Evolutionary conservation across 2,888 invertebrate species (phyloP).

Genomic region (Merodon equestris): DNA sequence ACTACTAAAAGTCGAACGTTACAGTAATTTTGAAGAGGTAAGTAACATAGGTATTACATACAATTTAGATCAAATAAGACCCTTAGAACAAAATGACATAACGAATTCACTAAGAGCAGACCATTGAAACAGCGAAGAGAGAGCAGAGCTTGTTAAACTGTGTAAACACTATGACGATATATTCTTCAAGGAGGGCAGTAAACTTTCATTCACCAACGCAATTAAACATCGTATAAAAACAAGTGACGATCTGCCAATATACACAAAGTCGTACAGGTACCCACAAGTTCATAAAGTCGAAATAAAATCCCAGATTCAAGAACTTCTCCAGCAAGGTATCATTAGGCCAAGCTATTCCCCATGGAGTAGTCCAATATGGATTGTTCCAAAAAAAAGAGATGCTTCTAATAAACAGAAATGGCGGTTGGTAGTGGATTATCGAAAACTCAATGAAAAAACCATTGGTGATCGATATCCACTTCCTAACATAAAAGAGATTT

Average conservation of each 20-base stretch:
- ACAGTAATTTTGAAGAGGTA: background rate
- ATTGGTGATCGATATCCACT: constrained; percentile 41
- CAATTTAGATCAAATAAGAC: background rate
- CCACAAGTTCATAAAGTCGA: constrained; percentile 69
- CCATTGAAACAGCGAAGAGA: constrained; percentile 10
- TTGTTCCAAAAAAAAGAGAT: constrained; percentile 44
- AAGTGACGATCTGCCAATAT: constrained; percentile 45
- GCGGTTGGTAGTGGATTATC: constrained; percentile 30
- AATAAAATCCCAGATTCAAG: constrained; percentile 68
- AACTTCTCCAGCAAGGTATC: constrained; percentile 45
- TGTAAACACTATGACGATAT: constrained; percentile 36
- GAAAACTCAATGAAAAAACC: constrained; percentile 43
- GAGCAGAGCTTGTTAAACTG: constrained; percentile 35
- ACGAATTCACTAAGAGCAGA: constrained; percentile 11
- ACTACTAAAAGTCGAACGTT: constrained; percentile 23
- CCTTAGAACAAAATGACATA: background rate
- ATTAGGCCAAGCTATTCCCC: constrained; percentile 45
- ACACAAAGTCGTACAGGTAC: constrained; percentile 66
- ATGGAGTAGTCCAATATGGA: constrained; percentile 40
- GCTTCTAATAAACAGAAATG: constrained; percentile 38
- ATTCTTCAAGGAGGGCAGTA: constrained; percentile 23
- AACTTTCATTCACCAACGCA: constrained; percentile 46
- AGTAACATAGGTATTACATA: background rate
- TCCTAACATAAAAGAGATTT: constrained; percentile 17
- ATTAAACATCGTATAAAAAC: constrained; percentile 45